Conservation (phyloP, 1,140 invertebrate genomes). For the Pseudomyrmex dendroicus region DNA sequence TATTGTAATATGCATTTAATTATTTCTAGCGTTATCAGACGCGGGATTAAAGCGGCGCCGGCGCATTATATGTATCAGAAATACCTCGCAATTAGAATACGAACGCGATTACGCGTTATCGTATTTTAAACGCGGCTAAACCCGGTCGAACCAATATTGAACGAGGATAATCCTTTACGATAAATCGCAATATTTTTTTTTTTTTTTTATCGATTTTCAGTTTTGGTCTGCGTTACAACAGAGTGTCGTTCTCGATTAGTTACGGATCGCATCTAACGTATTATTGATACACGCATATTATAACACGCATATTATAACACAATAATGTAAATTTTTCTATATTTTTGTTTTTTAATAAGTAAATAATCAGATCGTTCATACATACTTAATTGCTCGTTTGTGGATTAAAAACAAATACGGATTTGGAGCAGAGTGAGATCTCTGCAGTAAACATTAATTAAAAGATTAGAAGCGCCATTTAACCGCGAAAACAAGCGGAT, state of each 20-base stretch:
- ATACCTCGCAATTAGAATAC: slow-evolving; percentile 52
- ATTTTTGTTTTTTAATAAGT: slow-evolving; percentile 36
- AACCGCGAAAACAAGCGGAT: neutral
- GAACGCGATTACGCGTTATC: slow-evolving; percentile 50
- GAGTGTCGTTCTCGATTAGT: neutral
- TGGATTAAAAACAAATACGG: neutral
- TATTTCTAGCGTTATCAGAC: slow-evolving; percentile 56
- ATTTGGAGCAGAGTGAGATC: neutral
- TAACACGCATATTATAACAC: no score
- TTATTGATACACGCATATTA: no score
- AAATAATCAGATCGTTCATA: slow-evolving; percentile 15
- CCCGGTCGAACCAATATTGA: slow-evolving; percentile 31
- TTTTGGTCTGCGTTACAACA: slow-evolving; percentile 26
- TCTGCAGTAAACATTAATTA: slow-evolving; percentile 12
- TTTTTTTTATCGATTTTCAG: slow-evolving; percentile 43
- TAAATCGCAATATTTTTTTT: slow-evolving; percentile 41
- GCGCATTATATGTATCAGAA: slow-evolving; percentile 54
- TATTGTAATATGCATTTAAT: slow-evolving; percentile 62
- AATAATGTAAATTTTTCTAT: no score
- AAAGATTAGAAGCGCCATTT: neutral
- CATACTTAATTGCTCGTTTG: neutral
- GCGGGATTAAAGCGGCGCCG: slow-evolving; percentile 29
- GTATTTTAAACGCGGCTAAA: slow-evolving; percentile 51
- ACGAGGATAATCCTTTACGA: slow-evolving; percentile 43
- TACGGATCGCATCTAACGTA: no score